phyloP scores from a whole-genome alignment of 2,113 vertebrate species.

The Tricholaema leucomelas region DNA sequence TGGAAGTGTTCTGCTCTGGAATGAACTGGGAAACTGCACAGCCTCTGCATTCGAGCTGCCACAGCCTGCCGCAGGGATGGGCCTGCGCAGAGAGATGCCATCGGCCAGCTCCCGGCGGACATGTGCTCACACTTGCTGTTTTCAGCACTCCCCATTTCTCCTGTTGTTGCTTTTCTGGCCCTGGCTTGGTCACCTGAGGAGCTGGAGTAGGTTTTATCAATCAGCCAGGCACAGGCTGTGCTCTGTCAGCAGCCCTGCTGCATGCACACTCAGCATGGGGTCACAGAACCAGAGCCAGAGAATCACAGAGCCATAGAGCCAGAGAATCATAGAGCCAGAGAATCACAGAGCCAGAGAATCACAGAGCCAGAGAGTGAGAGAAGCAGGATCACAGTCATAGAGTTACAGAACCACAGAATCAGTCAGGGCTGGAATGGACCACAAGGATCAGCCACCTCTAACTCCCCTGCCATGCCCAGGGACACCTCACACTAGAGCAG shows the following conservation, averaged over 20 bases:
- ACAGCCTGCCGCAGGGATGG: slow-evolving; percentile 33
- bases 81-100: slow-evolving; percentile 23
- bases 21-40: background rate
- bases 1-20: background rate
- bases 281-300: no score
- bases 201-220: slow-evolving; percentile 52
- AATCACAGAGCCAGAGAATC: no score
- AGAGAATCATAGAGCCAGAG: no score
- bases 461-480: no score
- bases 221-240: background rate
- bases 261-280: no score
- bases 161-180: background rate
- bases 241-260: background rate
- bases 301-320: no score
- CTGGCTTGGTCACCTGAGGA: slow-evolving; percentile 33
- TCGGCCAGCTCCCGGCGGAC: slow-evolving; percentile 23
- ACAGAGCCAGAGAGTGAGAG: no score
- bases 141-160: slow-evolving; percentile 11
- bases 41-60: background rate
- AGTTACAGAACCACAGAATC: no score
- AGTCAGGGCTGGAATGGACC: no score
- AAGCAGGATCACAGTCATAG: no score
- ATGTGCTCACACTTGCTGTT: slow-evolving; percentile 48
- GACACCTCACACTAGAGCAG: no score
- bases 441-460: no score